Conservation (phyloP, 2,113 vertebrate genomes). For the Choloepus hoffmanni region DNA sequence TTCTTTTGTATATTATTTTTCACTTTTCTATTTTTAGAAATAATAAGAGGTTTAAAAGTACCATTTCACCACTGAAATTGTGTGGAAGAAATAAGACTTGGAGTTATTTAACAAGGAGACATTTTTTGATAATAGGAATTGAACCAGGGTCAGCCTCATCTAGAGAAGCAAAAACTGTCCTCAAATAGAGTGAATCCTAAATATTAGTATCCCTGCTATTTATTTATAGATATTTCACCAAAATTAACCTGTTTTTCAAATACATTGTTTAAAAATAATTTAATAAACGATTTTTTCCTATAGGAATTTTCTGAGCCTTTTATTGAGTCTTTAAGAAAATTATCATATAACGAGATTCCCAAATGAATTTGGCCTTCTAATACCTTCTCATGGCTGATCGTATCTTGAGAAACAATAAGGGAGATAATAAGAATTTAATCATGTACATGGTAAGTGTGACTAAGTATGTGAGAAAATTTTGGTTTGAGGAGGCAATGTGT, state of each 20-base stretch:
- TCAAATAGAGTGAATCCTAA: not conserved
- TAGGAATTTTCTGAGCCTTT: not conserved
- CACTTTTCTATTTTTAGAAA: conserved; percentile 8
- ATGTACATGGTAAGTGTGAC: not conserved
- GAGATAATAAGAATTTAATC: not conserved
- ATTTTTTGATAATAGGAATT: not conserved
- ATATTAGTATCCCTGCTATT: not conserved
- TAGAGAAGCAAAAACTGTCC: not conserved
- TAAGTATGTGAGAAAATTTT: not conserved
- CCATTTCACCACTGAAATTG: not conserved
- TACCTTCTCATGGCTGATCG: not conserved
- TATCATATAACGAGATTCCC: not conserved
- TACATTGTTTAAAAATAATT: not conserved
- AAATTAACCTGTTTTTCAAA: not conserved
- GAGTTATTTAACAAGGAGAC: not conserved
- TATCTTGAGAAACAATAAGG: not conserved
- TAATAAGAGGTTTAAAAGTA: not conserved
- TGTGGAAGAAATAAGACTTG: conserved; percentile 30
- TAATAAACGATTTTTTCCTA: not conserved
- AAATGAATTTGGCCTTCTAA: not conserved
- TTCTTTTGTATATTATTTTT: not conserved
- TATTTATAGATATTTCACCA: not conserved
- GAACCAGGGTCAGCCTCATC: not conserved
- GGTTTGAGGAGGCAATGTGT: not conserved
- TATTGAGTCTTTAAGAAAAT: not conserved